Evolutionary conservation across 2,888 invertebrate genomes (phyloP).

Genomic region (Falcaria lacertinaria): DNA sequence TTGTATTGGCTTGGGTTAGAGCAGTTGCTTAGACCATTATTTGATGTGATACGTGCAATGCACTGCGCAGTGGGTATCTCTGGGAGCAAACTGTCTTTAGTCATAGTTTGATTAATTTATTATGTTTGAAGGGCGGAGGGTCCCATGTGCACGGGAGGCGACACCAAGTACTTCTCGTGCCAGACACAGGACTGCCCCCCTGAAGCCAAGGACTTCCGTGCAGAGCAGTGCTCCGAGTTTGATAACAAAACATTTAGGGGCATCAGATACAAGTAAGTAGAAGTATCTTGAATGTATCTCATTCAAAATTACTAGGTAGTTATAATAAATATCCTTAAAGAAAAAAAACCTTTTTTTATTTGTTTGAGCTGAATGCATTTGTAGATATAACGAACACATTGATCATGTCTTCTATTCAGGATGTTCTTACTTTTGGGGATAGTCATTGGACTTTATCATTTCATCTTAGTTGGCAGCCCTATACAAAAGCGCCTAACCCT

Average conservation of each 20-base stretch:
- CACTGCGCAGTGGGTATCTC: no score
- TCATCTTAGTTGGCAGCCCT: slow-evolving; percentile 89
- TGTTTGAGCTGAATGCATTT: no score
- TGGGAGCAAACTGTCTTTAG: no score
- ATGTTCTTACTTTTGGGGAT: no score
- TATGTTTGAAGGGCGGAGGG: slow-evolving; percentile 79
- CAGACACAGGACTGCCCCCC: slow-evolving; percentile 94
- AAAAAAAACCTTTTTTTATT: no score
- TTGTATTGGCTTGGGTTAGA: no score
- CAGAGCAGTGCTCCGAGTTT: slow-evolving; percentile 93
- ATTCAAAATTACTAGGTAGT: not conserved
- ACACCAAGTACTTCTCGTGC: slow-evolving; percentile 92
- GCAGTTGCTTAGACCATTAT: no score
- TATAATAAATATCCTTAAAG: no score
- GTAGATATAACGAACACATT: no score
- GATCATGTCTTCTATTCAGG: no score
- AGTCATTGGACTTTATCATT: no score
- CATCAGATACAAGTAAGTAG: slow-evolving; percentile 84
- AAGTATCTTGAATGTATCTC: not conserved
- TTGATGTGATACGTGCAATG: no score
- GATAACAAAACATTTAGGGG: slow-evolving; percentile 91
- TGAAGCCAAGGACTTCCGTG: slow-evolving; percentile 88
- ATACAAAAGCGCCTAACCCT: slow-evolving; percentile 91
- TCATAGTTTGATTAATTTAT: not conserved
- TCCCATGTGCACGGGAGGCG: slow-evolving; percentile 86